Conservation (phyloP, 1,140 invertebrate species). For the Drosophila lini region DNA sequence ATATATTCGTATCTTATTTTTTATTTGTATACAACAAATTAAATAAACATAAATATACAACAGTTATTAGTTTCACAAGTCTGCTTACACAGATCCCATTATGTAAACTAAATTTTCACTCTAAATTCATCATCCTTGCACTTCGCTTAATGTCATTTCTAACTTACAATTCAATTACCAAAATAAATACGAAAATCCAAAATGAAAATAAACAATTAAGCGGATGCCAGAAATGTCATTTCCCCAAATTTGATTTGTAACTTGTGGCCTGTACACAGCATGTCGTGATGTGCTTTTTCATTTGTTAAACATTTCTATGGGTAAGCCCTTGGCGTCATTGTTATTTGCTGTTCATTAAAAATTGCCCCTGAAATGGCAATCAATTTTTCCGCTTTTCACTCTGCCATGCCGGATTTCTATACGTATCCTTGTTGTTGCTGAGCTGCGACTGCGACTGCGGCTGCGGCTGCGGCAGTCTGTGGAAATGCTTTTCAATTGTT, state of each 20-base stretch:
- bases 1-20: no score
- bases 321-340: constrained; percentile 45
- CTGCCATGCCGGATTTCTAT: constrained; percentile 12
- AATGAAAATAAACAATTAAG: constrained; percentile 53
- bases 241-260: constrained; percentile 25
- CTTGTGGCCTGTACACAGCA: constrained; percentile 17
- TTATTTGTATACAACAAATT: no score
- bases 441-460: neutral
- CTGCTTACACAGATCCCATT: neutral
- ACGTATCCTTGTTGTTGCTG: constrained; percentile 12
- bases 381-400: constrained; percentile 47
- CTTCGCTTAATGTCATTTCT: neutral
- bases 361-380: constrained; percentile 76
- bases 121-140: neutral
- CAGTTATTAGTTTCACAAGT: neutral
- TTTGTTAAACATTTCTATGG: constrained; percentile 34
- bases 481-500: constrained; percentile 79
- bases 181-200: constrained; percentile 5
- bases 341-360: constrained; percentile 79
- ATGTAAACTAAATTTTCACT: neutral
- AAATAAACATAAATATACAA: no score
- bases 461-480: constrained; percentile 31
- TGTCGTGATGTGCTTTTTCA: constrained; percentile 17
- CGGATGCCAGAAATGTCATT: constrained; percentile 27
- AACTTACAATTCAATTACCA: constrained; percentile 5